phyloP scores from a whole-genome alignment of 2,113 vertebrate genomes.

The Urocitellus parryii region DNA sequence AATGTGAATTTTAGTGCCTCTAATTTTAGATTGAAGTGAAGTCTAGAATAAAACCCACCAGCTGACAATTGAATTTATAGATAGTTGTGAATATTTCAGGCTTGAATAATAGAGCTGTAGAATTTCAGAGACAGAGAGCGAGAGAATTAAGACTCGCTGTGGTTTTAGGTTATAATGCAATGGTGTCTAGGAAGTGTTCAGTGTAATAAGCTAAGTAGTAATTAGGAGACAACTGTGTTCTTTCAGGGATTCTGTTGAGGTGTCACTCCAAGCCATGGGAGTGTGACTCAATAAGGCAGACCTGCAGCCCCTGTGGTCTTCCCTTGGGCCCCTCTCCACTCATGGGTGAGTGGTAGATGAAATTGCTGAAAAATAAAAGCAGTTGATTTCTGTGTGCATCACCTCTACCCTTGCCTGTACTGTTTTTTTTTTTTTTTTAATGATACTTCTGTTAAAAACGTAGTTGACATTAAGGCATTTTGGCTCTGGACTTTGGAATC shows the following conservation, averaged over 20 bases:
- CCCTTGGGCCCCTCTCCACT: conserved; percentile 35
- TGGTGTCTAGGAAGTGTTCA: conserved; percentile 85
- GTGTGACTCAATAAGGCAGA: conserved; percentile 63
- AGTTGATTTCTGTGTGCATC: not conserved
- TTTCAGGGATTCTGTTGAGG: conserved; percentile 77
- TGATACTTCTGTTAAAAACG: not conserved
- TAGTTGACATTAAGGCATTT: not conserved
- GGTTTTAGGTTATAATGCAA: conserved; percentile 86
- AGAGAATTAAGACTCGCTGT: conserved; percentile 89
- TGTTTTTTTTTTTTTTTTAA: not conserved
- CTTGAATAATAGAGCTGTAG: conserved; percentile 96
- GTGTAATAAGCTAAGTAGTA: conserved; percentile 86
- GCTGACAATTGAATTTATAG: conserved; percentile 99
- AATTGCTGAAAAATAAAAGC: conserved; percentile 13
- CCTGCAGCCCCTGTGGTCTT: conserved; percentile 57
- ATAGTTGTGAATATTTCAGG: conserved; percentile 97
- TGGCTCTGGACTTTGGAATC: not conserved
- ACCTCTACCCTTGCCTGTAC: not conserved
- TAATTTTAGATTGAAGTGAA: conserved; percentile 96
- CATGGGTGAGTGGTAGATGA: not conserved
- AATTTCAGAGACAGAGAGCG: conserved; percentile 92
- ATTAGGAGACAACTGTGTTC: conserved; percentile 85
- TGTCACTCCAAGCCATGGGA: conserved; percentile 70
- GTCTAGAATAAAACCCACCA: conserved; percentile 93
- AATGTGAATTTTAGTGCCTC: conserved; percentile 98